Evolutionary conservation across 1,140 invertebrate genomes (phyloP).

Genomic region (Caenorhabditis tropicalis): DNA sequence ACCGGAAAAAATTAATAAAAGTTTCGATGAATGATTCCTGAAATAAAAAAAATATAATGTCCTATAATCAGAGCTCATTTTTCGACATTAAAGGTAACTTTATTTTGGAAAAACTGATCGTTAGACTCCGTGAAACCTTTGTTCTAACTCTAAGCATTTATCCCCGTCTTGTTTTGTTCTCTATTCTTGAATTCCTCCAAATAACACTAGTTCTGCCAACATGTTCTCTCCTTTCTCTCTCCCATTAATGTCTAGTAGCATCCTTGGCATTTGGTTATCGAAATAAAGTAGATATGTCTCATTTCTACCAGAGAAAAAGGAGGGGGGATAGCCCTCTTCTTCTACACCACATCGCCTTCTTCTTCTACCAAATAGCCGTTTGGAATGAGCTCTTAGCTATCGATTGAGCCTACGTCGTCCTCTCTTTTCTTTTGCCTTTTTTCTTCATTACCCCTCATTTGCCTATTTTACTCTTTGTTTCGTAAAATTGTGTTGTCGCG

Average conservation of each 20-base stretch:
- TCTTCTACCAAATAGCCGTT: background rate
- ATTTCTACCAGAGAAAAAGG: slow-evolving; percentile 1
- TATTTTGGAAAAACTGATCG: no score
- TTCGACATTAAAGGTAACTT: no score
- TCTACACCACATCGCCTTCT: background rate
- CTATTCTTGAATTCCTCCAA: no score
- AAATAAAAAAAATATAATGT: no score
- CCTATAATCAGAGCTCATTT: no score
- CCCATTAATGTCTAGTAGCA: slow-evolving; percentile 38
- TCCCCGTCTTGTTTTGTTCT: no score
- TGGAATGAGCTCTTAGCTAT: slow-evolving; percentile 28
- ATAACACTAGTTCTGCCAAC: no score
- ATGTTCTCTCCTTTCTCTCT: background rate
- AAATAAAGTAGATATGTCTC: slow-evolving; percentile 36
- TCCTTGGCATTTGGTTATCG: background rate
- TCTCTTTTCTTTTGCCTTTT: background rate
- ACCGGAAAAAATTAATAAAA: no score
- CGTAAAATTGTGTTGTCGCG: slow-evolving; percentile 19
- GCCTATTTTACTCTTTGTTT: slow-evolving; percentile 35
- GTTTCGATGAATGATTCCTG: background rate
- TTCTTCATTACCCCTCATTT: slow-evolving; percentile 39
- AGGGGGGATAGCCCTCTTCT: background rate
- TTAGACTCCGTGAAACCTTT: no score
- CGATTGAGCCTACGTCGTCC: slow-evolving; percentile 22
- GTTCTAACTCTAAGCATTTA: no score